A percentile compares a stretch with the other conserved stretches of the same genome.
phyloP scores from a whole-genome alignment of 1,140 invertebrate genomes.

The Apolygus lucorum region DNA sequence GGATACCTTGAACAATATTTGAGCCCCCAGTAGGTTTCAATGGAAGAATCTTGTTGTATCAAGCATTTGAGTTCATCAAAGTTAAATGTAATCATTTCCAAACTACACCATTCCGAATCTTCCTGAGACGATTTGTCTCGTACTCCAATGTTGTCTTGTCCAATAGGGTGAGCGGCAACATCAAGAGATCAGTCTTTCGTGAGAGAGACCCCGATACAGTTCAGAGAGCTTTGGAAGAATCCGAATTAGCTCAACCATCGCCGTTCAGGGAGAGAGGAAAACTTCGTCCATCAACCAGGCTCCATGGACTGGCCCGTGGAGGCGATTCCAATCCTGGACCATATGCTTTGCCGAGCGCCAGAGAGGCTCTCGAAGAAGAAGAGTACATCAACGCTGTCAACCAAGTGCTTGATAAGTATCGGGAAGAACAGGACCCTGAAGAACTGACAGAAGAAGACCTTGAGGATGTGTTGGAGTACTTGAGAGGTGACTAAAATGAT shows the following conservation, averaged over 20 bases:
- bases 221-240: constrained; percentile 25
- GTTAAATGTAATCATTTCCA: no score
- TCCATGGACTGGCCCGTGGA: background rate
- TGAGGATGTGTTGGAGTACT: constrained; percentile 27
- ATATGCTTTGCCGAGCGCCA: constrained; percentile 20
- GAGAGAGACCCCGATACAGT: constrained; percentile 31
- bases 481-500: constrained; percentile 20
- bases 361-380: constrained; percentile 23
- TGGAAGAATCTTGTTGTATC: no score
- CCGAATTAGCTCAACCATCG: constrained; percentile 26
- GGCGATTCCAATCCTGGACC: constrained; percentile 23
- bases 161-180: background rate
- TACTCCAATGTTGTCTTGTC: background rate
- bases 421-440: constrained; percentile 27
- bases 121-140: background rate
- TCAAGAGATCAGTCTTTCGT: constrained; percentile 31
- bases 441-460: constrained; percentile 28
- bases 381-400: constrained; percentile 30
- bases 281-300: background rate
- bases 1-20: no score
- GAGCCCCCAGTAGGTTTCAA: no score
- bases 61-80: no score
- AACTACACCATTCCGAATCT: no score
- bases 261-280: constrained; percentile 32
- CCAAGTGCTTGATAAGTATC: constrained; percentile 32